Evolutionary conservation across 1,140 invertebrate species (phyloP).

Genomic region (Drosophila yakuba): DNA sequence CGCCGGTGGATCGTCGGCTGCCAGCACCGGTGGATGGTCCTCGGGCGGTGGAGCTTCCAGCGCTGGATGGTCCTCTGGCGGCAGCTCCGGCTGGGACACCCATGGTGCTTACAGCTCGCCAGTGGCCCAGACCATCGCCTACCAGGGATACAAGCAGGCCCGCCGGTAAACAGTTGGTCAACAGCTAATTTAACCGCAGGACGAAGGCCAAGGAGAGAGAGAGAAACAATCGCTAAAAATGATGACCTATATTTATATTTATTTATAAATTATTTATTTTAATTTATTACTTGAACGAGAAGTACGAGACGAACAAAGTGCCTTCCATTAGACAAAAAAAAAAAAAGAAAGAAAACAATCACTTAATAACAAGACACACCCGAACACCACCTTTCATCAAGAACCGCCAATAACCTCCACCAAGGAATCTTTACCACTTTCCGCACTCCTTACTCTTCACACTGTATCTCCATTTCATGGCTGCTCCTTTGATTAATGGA

Average conservation of each 20-base stretch:
- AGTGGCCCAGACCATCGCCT: conserved; percentile 85
- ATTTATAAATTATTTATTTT: conserved; percentile 84
- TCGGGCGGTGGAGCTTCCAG: conserved; percentile 69
- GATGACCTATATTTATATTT: conserved; percentile 82
- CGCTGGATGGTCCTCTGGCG: conserved; percentile 72
- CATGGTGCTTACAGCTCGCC: conserved; percentile 84
- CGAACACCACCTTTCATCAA: conserved; percentile 62
- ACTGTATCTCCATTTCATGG: conserved; percentile 46
- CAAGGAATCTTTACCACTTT: conserved; percentile 37
- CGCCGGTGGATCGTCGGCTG: conserved; percentile 64
- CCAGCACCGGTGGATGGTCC: conserved; percentile 78
- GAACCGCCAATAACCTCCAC: conserved; percentile 45
- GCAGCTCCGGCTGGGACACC: conserved; percentile 79
- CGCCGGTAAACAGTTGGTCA: conserved; percentile 67
- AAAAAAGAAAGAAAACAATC: conserved; percentile 23
- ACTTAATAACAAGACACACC: conserved; percentile 42
- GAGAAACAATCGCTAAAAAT: conserved; percentile 74
- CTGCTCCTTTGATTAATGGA: conserved; percentile 72
- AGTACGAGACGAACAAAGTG: conserved; percentile 68
- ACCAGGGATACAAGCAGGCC: conserved; percentile 84
- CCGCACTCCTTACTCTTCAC: conserved; percentile 33
- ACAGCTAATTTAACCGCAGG: conserved; percentile 14
- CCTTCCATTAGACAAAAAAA: conserved; percentile 65
- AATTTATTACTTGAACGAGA: conserved; percentile 83
- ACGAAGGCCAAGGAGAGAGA: conserved; percentile 48